These are phyloP conservation scores for Eubasilissa splendida DNA, from an alignment of 2,888 invertebrate genomes.

Conservation along the genomic window DNA sequence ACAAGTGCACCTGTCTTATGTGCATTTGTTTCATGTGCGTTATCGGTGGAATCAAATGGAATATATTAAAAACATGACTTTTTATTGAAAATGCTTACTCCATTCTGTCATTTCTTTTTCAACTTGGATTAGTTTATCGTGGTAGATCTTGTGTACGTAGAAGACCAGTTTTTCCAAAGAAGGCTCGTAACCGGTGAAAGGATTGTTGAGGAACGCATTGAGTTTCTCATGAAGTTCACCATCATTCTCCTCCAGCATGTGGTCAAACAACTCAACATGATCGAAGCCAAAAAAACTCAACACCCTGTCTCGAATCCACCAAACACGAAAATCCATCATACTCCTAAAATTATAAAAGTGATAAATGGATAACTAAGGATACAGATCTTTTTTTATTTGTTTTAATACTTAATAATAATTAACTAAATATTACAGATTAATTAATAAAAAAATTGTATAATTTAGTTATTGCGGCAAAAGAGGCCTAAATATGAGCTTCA, in stretches of 20 bases:
- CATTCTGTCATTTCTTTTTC: slow-evolving; percentile 85
- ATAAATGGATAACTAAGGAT: too few relatives aligned
- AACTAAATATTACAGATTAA: too few relatives aligned
- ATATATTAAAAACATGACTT: too few relatives aligned
- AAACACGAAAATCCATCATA: slow-evolving; percentile 72
- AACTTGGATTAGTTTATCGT: slow-evolving; percentile 77
- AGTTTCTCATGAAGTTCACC: slow-evolving; percentile 72
- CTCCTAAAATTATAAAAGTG: too few relatives aligned
- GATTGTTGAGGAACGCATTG: slow-evolving; percentile 71
- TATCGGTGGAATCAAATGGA: too few relatives aligned
- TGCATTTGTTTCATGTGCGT: too few relatives aligned
- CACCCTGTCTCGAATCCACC: slow-evolving; percentile 81
- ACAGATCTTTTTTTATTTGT: too few relatives aligned
- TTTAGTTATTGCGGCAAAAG: too few relatives aligned
- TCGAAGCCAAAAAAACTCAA: slow-evolving; percentile 73
- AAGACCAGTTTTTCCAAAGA: slow-evolving; percentile 75
- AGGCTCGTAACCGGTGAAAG: slow-evolving; percentile 67
- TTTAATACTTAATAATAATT: too few relatives aligned
- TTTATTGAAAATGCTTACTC: slow-evolving; percentile 70
- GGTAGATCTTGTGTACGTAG: slow-evolving; percentile 79
- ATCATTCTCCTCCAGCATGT: slow-evolving; percentile 71
- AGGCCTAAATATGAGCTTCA: too few relatives aligned
- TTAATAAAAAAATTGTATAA: too few relatives aligned
- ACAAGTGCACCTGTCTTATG: too few relatives aligned
- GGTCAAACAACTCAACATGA: slow-evolving; percentile 73